These are phyloP conservation scores for Caenorhabditis tropicalis DNA, from an alignment of 1,140 invertebrate genomes.

Conservation along the genomic window DNA sequence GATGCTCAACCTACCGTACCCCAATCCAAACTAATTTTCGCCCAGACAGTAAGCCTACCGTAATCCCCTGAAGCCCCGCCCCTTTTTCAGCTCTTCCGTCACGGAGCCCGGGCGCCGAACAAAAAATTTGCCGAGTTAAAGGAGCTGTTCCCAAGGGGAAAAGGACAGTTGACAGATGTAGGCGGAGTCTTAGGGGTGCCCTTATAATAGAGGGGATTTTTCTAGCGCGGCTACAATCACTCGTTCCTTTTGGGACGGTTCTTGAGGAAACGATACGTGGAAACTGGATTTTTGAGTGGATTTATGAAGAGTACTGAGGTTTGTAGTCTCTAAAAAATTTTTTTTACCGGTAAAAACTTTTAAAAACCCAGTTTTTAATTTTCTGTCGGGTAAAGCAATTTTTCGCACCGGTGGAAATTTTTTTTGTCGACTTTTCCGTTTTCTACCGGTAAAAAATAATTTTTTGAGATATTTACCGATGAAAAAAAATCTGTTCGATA, in stretches of 20 bases:
- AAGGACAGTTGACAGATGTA: not conserved
- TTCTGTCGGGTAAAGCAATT: too few species aligned
- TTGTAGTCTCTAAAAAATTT: not conserved
- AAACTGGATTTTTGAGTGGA: not conserved
- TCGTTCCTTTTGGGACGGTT: not conserved
- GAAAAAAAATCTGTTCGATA: too few species aligned
- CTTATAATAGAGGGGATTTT: not conserved
- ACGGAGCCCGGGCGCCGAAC: not conserved
- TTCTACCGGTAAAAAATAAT: too few species aligned
- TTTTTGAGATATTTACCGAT: too few species aligned
- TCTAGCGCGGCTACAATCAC: not conserved
- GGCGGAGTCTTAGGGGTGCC: not conserved
- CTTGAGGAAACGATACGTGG: not conserved
- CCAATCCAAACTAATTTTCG: constrained; percentile 8
- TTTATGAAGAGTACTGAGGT: not conserved
- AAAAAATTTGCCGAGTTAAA: not conserved
- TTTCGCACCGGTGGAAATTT: too few species aligned
- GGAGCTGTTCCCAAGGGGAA: not conserved
- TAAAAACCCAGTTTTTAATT: too few species aligned
- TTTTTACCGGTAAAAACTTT: too few species aligned
- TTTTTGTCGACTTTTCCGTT: too few species aligned
- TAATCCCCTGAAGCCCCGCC: not conserved
- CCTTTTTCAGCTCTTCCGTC: not conserved
- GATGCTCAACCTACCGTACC: not conserved
- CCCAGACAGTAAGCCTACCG: not conserved